phyloP scores from a whole-genome alignment of 2,888 invertebrate species.

The Podabrus alpinus region DNA sequence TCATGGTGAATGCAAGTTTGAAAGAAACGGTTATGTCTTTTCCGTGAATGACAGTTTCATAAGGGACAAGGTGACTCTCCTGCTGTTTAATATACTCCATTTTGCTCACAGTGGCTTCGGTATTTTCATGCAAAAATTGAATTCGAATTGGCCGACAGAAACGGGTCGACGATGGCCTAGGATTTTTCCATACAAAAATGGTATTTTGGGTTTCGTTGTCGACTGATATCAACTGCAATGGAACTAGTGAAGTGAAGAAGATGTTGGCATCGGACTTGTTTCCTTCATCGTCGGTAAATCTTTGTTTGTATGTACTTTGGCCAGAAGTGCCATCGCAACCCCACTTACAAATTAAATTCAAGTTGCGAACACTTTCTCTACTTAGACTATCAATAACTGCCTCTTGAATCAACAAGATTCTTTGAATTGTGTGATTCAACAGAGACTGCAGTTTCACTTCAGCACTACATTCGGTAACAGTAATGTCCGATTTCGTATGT shows the following conservation, averaged over 20 bases:
- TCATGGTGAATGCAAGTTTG: constrained; percentile 23
- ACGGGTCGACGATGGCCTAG: constrained; percentile 32
- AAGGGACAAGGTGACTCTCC: too few relatives aligned
- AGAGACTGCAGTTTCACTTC: constrained; percentile 10
- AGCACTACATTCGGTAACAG: constrained; percentile 18
- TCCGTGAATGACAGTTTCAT: constrained; percentile 32
- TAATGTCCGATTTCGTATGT: too few relatives aligned
- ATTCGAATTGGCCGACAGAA: constrained; percentile 35
- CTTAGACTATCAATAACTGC: constrained; percentile 10
- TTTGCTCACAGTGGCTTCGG: constrained; percentile 30
- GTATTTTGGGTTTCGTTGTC: not conserved
- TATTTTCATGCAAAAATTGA: constrained; percentile 30
- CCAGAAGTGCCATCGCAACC: constrained; percentile 30
- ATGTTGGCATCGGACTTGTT: not conserved
- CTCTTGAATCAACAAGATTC: constrained; percentile 10
- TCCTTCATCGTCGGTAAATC: not conserved
- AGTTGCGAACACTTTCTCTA: not conserved
- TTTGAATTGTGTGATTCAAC: constrained; percentile 8
- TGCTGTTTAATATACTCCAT: constrained; percentile 24
- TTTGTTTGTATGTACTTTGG: constrained; percentile 22
- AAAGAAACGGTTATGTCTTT: not conserved
- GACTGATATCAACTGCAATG: not conserved
- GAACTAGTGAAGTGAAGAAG: not conserved
- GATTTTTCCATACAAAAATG: constrained; percentile 36
- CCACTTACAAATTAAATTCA: constrained; percentile 23